Evolutionary conservation across 1,140 invertebrate genomes (phyloP), one percentile per base, ranked within the genome.

Genomic region (Sitophilus oryzae): DNA sequence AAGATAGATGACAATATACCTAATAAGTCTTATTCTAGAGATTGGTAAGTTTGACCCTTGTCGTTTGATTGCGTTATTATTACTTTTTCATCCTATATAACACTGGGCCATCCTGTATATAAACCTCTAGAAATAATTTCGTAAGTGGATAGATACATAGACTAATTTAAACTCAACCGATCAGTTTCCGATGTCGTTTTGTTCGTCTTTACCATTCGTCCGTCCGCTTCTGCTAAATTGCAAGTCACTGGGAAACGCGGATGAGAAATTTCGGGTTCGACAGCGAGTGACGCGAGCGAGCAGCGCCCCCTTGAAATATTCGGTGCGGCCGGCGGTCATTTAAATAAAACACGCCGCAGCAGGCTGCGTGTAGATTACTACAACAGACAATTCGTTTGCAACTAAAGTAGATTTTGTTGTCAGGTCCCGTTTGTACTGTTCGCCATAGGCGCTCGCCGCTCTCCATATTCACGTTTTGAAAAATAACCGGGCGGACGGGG

Each of bases 301-400:
- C n/a, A n/a, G n/a, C 5, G 25, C 25, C 43, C 23, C 35, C 36
- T 40, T 36, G 20, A 18, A 47, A 48, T 41, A 30, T 51, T 40
- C 35, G 30, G 43, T 46, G 19, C 35, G 30, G 43, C 22, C 19
- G 11, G 16, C 19, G 23, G 15, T 35, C 45, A 43, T 56, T 56
- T 56, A 37, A 56, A 56, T 56, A 42, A 56, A 56, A 48, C 45
- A 30, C 25, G n/a, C 14, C 14, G 30, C 14, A 42, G 45, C 10
- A 25, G 25, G 44, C 5, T 14, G 11, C 18, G 21, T 15, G 53
- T 48, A 56, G 53, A 56, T 56, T 56, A 56, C 53, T 40, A 40
- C 22, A 40, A 47, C 44, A 56, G 48, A 56, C 53, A 56, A 56
- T 56, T 56, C 53, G 48, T 56, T 56, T 56, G 53, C 44, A 56